Evolutionary conservation across 1,140 invertebrate species (phyloP), one percentile per base, ranked within the genome.

Genomic region (Sitodiplosis mosellana): DNA sequence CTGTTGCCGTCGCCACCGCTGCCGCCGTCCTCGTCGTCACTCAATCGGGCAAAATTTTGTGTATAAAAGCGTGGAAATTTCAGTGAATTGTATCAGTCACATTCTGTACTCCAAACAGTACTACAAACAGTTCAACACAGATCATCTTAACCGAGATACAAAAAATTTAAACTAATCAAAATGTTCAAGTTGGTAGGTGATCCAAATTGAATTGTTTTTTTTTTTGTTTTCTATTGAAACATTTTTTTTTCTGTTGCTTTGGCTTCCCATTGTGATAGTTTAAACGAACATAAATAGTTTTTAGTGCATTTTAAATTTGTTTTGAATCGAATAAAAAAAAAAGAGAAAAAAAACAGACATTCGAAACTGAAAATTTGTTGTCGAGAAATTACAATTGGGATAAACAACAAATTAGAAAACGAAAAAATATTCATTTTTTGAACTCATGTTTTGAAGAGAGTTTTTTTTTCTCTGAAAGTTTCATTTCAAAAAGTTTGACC

Each of bases 111-210:
- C n/a, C 41, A 43, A 43, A 43, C 41, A 18, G n/a, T 15, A n/a
- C 18, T 18, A n/a, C n/a, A 18, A 18, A n/a, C 15, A 14, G 15
- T 43, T 43, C 41, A 43, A 43, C 41, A 43, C 41, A 43, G 41
- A 43, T 43, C 41, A 20, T 18, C 41, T 27, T 27, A 27, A 5
- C 3, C 27, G 10, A 27, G 27, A 27, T 20, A 43, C 5, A 43
- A n/a, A 45, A 27, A 27, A 27, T 8, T 22, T 22, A 45, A 12
- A 11, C 2, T 27, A 27, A n/a, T 33, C 20, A 45, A 45, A 45
- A 45, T 45, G 43, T 27, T 45, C 21, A 45, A 45, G 22, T 45
- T 45, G 43, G 43, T 45, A 21, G 22, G 43, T 45, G 43, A 43
- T 40, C 11, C 20, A 43, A 43, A 11, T 43, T 18, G 18, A 43